Percentiles rank a stretch among this genome's conserved stretches.
Conservation (phyloP, 2,113 vertebrate genomes). For the Petroica traversi region DNA sequence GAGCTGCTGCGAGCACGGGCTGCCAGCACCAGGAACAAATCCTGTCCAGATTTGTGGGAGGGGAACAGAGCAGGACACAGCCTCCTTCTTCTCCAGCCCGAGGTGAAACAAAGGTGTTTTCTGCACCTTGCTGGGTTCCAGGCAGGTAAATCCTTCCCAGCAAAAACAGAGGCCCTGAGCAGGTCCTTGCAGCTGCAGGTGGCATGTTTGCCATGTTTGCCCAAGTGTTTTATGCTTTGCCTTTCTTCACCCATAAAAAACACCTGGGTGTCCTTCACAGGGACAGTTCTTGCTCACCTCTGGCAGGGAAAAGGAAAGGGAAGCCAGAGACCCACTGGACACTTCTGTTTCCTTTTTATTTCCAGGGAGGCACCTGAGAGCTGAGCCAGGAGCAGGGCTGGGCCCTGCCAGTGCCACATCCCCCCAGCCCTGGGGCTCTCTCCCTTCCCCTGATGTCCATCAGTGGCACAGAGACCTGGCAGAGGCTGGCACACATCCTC, state of each 20-base stretch:
- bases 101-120: neutral
- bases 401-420: neutral
- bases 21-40: neutral
- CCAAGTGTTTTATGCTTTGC: neutral
- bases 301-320: neutral
- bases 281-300: neutral
- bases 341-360: neutral
- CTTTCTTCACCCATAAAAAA: slow-evolving; percentile 8
- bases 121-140: neutral
- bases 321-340: neutral
- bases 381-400: neutral
- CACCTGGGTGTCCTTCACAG: neutral
- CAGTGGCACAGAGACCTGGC: neutral
- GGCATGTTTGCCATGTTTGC: neutral
- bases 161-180: neutral
- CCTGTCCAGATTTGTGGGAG: neutral
- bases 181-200: neutral
- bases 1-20: rapidly evolving
- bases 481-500: neutral
- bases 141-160: neutral
- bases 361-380: neutral
- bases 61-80: neutral
- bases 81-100: rapidly evolving
- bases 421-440: neutral
- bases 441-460: too few species aligned